A percentile compares a stretch with the other conserved stretches of the same genome.
Conservation (phyloP, 2,113 vertebrate species). For the Cavia porcellus region DNA sequence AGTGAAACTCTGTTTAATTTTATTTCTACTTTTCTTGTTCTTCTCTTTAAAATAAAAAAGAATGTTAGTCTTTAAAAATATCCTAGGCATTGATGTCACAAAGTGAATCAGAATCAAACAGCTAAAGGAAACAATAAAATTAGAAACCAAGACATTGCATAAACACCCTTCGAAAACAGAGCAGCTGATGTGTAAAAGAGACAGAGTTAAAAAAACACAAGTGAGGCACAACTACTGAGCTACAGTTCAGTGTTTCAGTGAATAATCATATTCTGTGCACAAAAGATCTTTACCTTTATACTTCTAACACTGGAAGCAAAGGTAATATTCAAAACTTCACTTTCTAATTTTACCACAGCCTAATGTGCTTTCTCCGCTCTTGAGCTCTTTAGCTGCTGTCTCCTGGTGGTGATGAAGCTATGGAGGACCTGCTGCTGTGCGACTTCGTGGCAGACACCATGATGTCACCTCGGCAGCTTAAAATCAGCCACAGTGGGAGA, state of each 20-base stretch:
- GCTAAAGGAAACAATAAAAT: slow-evolving; percentile 45
- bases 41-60: background rate
- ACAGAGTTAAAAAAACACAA: background rate
- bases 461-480: background rate
- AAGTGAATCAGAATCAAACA: slow-evolving; percentile 44
- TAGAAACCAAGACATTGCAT: background rate
- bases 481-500: background rate
- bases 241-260: background rate
- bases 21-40: background rate
- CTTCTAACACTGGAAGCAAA: slow-evolving; percentile 47
- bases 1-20: background rate
- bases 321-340: background rate
- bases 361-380: background rate
- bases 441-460: background rate
- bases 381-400: background rate
- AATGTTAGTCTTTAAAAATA: slow-evolving; percentile 45
- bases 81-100: slow-evolving; percentile 34
- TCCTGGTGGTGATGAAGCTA: background rate
- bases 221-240: background rate
- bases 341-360: background rate
- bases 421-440: background rate
- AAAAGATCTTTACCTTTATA: background rate
- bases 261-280: slow-evolving; percentile 30
- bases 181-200: background rate
- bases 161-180: background rate